Conservation (phyloP, 2,888 invertebrate species). For the Diaperis boleti region DNA sequence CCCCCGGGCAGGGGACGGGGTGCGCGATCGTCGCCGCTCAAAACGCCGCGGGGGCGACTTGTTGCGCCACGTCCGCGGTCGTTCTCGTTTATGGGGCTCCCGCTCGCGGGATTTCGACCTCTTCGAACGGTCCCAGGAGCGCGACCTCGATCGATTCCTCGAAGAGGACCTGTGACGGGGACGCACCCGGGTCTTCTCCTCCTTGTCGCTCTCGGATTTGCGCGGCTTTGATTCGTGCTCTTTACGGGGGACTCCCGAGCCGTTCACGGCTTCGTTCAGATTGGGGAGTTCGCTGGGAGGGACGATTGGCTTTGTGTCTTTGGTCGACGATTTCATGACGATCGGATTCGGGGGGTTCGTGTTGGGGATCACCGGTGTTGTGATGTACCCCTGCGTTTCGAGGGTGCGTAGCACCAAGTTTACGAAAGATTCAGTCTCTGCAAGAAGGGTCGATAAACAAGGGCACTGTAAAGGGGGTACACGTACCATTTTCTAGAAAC, state of each 20-base stretch:
- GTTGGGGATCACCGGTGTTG: constrained; percentile 67
- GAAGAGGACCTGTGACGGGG: constrained; percentile 70
- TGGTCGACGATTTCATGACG: constrained; percentile 53
- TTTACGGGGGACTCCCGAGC: constrained; percentile 62
- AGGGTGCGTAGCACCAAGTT: constrained; percentile 84
- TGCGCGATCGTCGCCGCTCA: constrained; percentile 65
- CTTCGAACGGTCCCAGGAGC: constrained; percentile 74
- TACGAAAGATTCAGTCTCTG: constrained; percentile 93
- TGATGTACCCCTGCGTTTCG: constrained; percentile 74
- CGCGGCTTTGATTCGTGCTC: constrained; percentile 59
- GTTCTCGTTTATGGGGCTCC: constrained; percentile 65
- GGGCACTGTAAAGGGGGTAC: background rate
- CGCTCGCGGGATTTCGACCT: constrained; percentile 66
- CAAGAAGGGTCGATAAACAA: constrained; percentile 52
- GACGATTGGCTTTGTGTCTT: constrained; percentile 63
- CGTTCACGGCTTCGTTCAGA: constrained; percentile 63
- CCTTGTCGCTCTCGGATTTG: constrained; percentile 69
- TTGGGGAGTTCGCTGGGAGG: constrained; percentile 64
- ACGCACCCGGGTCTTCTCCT: constrained; percentile 66
- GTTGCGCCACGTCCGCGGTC: constrained; percentile 63
- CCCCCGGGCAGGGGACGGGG: constrained; percentile 54
- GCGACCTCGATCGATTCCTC: constrained; percentile 70
- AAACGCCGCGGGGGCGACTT: constrained; percentile 67
- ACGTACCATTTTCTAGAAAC: constrained; percentile 89
- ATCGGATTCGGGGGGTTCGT: constrained; percentile 69